A percentile compares a stretch with the other conserved stretches of the same genome.
phyloP scores from a whole-genome alignment of 1,140 invertebrate genomes.

The Meloidogyne floridensis region DNA sequence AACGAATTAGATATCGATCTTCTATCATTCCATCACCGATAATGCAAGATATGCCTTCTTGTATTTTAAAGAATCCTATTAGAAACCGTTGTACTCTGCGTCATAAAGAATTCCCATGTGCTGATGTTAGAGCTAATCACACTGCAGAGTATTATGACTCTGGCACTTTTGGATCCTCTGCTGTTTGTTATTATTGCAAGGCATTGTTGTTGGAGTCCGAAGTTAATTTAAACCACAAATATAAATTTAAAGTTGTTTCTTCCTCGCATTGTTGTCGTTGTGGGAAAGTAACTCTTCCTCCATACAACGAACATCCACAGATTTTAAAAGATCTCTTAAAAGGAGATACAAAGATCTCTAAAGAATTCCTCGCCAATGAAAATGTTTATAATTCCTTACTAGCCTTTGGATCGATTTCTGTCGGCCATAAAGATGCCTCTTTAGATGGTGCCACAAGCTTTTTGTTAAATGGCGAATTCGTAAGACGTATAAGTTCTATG shows the following conservation, averaged over 20 bases:
- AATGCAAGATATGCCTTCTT: not conserved
- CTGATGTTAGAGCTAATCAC: not conserved
- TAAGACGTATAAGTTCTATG: not conserved
- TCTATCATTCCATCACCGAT: not conserved
- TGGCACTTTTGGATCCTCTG: not conserved
- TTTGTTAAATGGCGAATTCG: conserved; percentile 11
- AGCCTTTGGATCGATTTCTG: not conserved
- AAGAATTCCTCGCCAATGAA: not conserved
- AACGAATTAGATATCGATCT: not conserved
- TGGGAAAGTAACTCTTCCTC: not conserved
- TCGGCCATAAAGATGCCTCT: not conserved
- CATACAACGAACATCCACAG: not conserved
- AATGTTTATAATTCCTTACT: conserved; percentile 8
- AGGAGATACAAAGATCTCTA: not conserved
- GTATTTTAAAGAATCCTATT: not conserved
- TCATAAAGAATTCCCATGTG: not conserved
- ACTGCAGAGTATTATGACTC: conserved; percentile 3
- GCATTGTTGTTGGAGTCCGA: conserved; percentile 6
- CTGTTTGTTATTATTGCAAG: not conserved
- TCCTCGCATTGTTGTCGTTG: conserved; percentile 11
- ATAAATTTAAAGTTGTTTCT: not conserved
- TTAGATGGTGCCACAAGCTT: not conserved
- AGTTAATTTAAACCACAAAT: not conserved
- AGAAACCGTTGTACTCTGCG: not conserved
- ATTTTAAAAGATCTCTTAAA: not conserved